Evolutionary conservation across 2,888 invertebrate genomes (phyloP), one percentile per base, ranked within the genome.

Genomic region (Dynastes grantii): DNA sequence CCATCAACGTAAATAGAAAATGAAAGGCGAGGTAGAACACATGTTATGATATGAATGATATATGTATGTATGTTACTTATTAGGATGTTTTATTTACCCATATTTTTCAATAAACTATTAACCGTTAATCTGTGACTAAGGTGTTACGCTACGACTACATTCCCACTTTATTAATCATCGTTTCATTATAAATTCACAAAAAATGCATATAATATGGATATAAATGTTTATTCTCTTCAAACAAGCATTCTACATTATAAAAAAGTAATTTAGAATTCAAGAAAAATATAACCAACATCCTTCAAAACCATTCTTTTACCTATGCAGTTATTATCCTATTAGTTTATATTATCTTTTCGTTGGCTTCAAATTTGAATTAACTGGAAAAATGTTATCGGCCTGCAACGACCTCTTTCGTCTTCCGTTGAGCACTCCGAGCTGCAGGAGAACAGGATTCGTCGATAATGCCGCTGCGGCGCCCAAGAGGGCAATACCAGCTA

Each of bases 401-500:
- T n/a, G 55, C 45, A 75, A 13, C 22, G 73, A 75, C 49, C 93
- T 89, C 85, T 91, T 91, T 83, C 88, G 91, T 78, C 90, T 87
- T 16, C 94, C 94, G 16, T 93, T 91, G 8, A 95, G 90, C 0
- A 95, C 93, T 37, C 95, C 95, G 63, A 96, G 90, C 87, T 95
- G 95, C 53, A 96, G 88, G 13, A 96, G 91, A 75, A 95, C 91
- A 3, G 96, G 96, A 88, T 95, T 95, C 76, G 95, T 94, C 78
- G 95, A 89, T 16, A 95, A 93, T 29, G 95, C 95, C 1, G 95
- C 95, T 45, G 95, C 95, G 53, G 95, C 95, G 68, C 95, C 88
- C n/a, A 96, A 90, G 68, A 91, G 82, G 0, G 95, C 95, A 64
- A 95, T 92, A 29, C 95, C 95, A 55, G 95, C 95, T 81, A 96